These are phyloP conservation scores for Botia almorhae DNA, from an alignment of 2,797 vertebrate species.

Conservation along the genomic window DNA sequence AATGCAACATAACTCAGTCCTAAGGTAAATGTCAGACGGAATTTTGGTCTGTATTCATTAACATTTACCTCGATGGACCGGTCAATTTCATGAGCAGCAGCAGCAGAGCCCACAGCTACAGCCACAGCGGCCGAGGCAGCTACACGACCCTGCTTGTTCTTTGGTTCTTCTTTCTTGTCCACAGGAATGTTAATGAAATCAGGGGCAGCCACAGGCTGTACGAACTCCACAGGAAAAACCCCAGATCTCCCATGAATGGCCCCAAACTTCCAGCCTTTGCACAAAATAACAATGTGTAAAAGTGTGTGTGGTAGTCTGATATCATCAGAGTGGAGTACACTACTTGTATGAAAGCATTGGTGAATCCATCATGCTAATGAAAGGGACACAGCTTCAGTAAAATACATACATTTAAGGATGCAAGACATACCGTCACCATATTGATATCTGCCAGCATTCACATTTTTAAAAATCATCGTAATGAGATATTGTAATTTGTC, in stretches of 20 bases:
- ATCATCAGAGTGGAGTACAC: not conserved
- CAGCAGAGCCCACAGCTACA: constrained; percentile 85
- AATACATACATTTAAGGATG: constrained; percentile 19
- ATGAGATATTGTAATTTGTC: no score
- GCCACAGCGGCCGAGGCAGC: constrained; percentile 83
- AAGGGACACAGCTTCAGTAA: not conserved
- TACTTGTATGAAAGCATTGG: not conserved
- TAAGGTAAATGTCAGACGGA: not conserved
- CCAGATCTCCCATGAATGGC: constrained; percentile 90
- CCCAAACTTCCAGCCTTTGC: constrained; percentile 93
- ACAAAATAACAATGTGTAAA: constrained; percentile 20
- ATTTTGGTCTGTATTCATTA: not conserved
- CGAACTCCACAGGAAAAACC: constrained; percentile 85
- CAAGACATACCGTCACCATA: not conserved
- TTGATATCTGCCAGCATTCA: no score
- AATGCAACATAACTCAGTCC: not conserved
- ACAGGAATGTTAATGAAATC: constrained; percentile 88
- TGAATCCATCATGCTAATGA: not conserved
- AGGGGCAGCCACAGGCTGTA: constrained; percentile 88
- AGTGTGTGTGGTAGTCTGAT: constrained; percentile 1
- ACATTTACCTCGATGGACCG: constrained; percentile 83
- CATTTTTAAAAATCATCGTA: no score
- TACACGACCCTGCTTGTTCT: constrained; percentile 83
- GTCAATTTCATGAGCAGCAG: constrained; percentile 88
- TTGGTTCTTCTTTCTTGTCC: constrained; percentile 83